Evolutionary conservation across 2,113 vertebrate species (phyloP).

Genomic region (Clupea harengus): DNA sequence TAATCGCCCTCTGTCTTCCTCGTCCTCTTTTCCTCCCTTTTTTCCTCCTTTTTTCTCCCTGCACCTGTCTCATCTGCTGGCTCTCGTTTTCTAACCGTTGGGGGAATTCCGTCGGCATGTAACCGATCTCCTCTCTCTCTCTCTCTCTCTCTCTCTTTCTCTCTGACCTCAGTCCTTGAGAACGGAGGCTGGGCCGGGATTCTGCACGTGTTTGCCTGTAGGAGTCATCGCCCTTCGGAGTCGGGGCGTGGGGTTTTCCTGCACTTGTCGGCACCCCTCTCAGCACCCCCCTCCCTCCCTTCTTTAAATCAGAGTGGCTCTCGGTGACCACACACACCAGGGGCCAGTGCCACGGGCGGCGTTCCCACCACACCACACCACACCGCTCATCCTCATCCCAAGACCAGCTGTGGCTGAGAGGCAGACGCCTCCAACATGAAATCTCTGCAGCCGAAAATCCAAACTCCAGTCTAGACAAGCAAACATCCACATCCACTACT

Average conservation of each 20-base stretch:
- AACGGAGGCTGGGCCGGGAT: slow-evolving; percentile 28
- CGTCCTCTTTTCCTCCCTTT: neutral
- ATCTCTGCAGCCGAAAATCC: neutral
- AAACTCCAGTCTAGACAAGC: neutral
- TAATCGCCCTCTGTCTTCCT: neutral
- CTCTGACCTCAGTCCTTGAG: slow-evolving; percentile 39
- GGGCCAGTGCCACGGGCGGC: neutral
- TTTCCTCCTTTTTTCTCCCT: neutral
- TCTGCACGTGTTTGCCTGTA: slow-evolving; percentile 48
- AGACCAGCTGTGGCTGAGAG: neutral
- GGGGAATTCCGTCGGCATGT: slow-evolving; percentile 37
- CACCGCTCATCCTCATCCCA: neutral
- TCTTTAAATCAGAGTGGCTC: neutral
- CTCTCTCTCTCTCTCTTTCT: neutral
- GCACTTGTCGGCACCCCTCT: neutral
- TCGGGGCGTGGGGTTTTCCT: slow-evolving; percentile 44
- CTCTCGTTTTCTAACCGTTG: slow-evolving; percentile 18
- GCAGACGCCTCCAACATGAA: neutral
- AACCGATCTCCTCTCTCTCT: slow-evolving; percentile 25
- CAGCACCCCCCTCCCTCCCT: neutral
- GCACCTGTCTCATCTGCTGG: slow-evolving; percentile 40
- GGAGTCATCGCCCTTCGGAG: slow-evolving; percentile 42
- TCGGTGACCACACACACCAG: neutral
- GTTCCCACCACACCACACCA: neutral
- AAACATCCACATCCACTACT: neutral